phyloP scores from a whole-genome alignment of 2,113 vertebrate species.

The Microtus oregoni region DNA sequence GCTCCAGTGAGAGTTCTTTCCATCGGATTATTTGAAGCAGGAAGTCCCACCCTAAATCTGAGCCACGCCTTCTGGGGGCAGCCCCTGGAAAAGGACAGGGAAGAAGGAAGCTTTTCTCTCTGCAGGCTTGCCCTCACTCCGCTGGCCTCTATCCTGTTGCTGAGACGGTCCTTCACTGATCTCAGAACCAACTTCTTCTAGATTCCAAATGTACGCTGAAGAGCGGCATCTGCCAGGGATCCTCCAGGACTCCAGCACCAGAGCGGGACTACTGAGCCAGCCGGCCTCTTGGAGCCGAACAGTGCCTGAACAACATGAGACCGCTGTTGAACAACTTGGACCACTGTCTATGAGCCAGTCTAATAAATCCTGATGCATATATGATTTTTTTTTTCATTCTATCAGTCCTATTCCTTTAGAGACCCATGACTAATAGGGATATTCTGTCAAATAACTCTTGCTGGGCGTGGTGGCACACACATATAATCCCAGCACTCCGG shows the following conservation, averaged over 20 bases:
- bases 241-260: background rate
- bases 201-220: background rate
- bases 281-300: background rate
- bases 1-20: background rate
- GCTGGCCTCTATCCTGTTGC: background rate
- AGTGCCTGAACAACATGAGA: background rate
- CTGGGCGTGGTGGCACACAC: background rate
- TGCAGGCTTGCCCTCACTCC: background rate
- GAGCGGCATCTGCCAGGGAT: background rate
- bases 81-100: too few relatives aligned
- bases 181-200: background rate
- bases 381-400: background rate
- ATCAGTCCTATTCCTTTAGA: background rate
- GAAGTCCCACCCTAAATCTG: background rate
- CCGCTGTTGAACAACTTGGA: background rate
- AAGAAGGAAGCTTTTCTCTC: background rate
- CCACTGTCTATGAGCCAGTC: background rate
- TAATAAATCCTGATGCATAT: background rate
- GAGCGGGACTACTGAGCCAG: background rate
- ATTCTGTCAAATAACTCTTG: background rate
- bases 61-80: background rate
- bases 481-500: background rate
- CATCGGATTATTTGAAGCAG: background rate
- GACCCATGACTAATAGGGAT: background rate
- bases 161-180: background rate